Evolutionary conservation across 2,113 vertebrate species (phyloP), one percentile per base, ranked within the genome.

Genomic region (Channa argus): DNA sequence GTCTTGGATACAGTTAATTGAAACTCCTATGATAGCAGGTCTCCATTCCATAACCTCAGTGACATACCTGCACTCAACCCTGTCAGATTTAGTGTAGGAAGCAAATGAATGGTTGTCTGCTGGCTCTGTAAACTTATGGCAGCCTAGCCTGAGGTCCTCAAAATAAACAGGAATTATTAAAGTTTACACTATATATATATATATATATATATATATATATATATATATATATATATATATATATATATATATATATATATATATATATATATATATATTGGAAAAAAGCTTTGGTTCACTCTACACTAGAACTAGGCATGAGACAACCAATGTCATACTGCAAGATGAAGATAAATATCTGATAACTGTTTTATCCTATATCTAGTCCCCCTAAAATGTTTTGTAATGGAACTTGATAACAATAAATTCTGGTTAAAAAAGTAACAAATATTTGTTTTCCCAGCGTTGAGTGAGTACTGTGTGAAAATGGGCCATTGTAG

Each of bases 1-100:
- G 37, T 72, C 63, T 41, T 15, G 41, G 37, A 33, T 53, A 5
- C 49, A 68, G 37, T 77, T 75, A 66, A 74, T 74, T 68, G 43
- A 77, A 77, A 74, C 62, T 74, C 65, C 38, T 63, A 41, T 64
- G 66, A 74, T 65, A 63, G 47, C 63, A 68, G 75, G 68, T 71
- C 70, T 76, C 62, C 3, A 39, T 63, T 66, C 13, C 10, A 65
- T 67, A 65, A 67, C 45, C 59, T 71, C 38, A 83, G 51, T 53
- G 49, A 13, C 15, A 47, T 49, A 47, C 14, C 65, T 72, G 53
- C 53, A 51, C 49, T 63, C 51, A 72, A 13, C 6, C n/a, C 71
- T 74, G 60, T 77, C 61, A 56, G 12, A 55, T 67, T 73, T 44
- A 44, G n/a, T 59, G 34, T 13, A 34, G 12, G 37, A 45, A 47